phyloP scores from a whole-genome alignment of 2,888 invertebrate genomes.

The Nudaria mundana region DNA sequence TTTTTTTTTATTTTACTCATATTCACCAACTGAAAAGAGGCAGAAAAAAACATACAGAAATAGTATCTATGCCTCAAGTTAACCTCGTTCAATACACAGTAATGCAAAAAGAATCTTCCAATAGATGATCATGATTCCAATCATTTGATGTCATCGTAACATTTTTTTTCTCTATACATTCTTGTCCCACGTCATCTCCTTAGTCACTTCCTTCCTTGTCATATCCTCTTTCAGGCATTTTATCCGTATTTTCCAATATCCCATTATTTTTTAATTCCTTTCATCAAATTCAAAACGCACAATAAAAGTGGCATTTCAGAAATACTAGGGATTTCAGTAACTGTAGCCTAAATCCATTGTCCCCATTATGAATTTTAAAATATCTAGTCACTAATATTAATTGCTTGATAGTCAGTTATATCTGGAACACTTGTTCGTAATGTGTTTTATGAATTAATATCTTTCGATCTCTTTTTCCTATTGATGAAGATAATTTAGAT shows the following conservation, averaged over 20 bases:
- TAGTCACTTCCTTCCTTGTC: too few relatives aligned
- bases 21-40: too few relatives aligned
- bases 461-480: conserved; percentile 16
- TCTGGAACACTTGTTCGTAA: conserved; percentile 31
- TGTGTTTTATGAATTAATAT: conserved; percentile 29
- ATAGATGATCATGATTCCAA: too few relatives aligned
- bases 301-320: conserved; percentile 34
- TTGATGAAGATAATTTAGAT: conserved; percentile 23
- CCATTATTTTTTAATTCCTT: too few relatives aligned
- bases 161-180: neutral
- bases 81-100: too few relatives aligned
- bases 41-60: too few relatives aligned
- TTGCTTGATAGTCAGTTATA: conserved; percentile 40
- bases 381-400: conserved; percentile 45
- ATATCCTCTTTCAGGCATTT: too few relatives aligned
- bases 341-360: conserved; percentile 46
- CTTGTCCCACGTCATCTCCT: neutral
- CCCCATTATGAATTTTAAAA: conserved; percentile 43
- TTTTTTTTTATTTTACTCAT: too few relatives aligned
- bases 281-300: too few relatives aligned
- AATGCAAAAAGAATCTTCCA: too few relatives aligned
- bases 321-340: conserved; percentile 29
- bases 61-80: too few relatives aligned
- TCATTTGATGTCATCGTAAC: neutral
- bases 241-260: too few relatives aligned